Evolutionary conservation across 1,140 invertebrate species (phyloP), one percentile per base, ranked within the genome.

Genomic region (Zophobas atratus): DNA sequence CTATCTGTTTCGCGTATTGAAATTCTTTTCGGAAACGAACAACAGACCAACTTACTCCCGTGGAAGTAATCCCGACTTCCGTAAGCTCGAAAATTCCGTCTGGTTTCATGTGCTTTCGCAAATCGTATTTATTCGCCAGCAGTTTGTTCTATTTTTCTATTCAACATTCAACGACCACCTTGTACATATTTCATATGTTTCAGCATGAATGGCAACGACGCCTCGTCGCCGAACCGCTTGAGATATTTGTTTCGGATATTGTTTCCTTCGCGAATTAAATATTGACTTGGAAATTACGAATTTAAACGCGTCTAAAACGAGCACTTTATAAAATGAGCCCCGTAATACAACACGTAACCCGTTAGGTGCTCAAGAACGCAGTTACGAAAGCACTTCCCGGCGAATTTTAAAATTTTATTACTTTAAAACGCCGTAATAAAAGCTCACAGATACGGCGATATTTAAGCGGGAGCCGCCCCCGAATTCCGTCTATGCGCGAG

Each of bases 221-320:
- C 5, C 39, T 60, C 60, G 60, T 41, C 60, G 39, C 20, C 60
- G 36, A 8, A 39, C 60, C 38, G 46, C 32, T 39, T 73, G 49
- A 73, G 38, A 73, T 56, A 53, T 53, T 73, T 55, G 48, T 56
- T 41, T 20, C 3, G 48, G 35, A 39, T 73, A 73, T 73, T 73
- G 71, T 73, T 73, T 73, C 20, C 48, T 73, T 73, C 71, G 38
- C 39, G 49, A 73, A 53, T 73, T 73, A 56, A 73, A 73, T 73
- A 73, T 73, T 73, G 48, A 73, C 49, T 73, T 73, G 71, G 49
- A 73, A 73, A 73, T 73, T 73, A 73, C 71, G 36, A 73, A 73
- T 73, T 73, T 73, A 73, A 34, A 33, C 41, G 20, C 71, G 20
- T 56, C 6, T 49, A 55, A 73, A 56, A 53, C 51, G 51, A 73